These are phyloP conservation scores for Toxostoma redivivum DNA, from an alignment of 2,113 vertebrate species.

Conservation along the genomic window DNA sequence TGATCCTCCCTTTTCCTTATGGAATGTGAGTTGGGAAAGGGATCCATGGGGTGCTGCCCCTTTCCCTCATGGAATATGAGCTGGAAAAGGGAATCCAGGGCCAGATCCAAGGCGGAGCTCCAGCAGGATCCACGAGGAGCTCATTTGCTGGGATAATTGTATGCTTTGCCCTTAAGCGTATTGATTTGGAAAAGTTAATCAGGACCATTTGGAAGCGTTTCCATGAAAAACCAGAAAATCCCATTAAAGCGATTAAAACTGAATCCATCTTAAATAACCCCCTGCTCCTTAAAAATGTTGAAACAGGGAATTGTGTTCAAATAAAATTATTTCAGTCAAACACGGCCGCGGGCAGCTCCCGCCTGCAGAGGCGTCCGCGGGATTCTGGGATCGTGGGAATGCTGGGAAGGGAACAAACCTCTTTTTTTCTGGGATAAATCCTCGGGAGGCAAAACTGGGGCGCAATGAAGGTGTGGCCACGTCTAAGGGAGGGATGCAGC, in stretches of 20 bases:
- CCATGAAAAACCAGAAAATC: constrained; percentile 52
- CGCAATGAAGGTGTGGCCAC: fast-evolving
- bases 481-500: too few relatives aligned
- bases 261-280: constrained; percentile 61
- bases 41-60: neutral
- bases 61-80: neutral
- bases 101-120: neutral
- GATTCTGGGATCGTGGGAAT: neutral
- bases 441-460: too few relatives aligned
- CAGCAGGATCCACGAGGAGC: neutral
- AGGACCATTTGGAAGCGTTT: constrained; percentile 58
- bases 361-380: fast-evolving
- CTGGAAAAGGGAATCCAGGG: neutral
- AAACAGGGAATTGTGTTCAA: constrained; percentile 62
- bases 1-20: neutral
- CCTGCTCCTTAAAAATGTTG: constrained; percentile 67
- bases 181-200: constrained; percentile 71
- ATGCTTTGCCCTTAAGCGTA: constrained; percentile 61
- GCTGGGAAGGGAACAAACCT: fast-evolving
- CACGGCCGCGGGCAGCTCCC: neutral
- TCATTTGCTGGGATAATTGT: constrained; percentile 64
- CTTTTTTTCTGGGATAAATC: neutral
- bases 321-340: constrained; percentile 71
- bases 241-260: constrained; percentile 69
- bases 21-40: neutral